Evolutionary conservation across 2,113 vertebrate genomes (phyloP).

Genomic region (Sinocyclocheilus maitianheensis): DNA sequence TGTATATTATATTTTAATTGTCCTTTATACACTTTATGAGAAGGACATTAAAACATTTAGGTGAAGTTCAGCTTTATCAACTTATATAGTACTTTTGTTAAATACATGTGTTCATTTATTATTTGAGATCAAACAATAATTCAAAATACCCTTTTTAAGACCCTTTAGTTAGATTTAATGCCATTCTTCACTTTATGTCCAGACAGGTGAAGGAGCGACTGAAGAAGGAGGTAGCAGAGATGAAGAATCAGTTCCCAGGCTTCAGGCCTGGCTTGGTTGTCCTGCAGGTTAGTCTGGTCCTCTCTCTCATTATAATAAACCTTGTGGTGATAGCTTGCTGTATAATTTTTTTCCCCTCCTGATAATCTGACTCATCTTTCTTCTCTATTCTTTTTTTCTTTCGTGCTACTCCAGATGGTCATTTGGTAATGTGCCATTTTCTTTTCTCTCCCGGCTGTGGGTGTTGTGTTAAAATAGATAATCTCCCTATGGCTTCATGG

Average conservation of each 20-base stretch:
- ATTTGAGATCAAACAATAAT: background rate
- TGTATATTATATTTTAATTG: background rate
- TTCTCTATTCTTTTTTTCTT: conserved; percentile 23
- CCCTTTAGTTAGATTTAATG: background rate
- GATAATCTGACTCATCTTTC: conserved; percentile 17
- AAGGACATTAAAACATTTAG: background rate
- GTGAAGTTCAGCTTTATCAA: background rate
- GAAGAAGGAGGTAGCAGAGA: conserved; percentile 80
- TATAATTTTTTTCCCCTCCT: conserved; percentile 15
- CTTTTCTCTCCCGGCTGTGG: conserved; percentile 2
- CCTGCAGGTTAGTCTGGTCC: conserved; percentile 80
- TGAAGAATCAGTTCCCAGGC: conserved; percentile 78
- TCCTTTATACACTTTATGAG: background rate
- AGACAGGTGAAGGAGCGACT: conserved; percentile 86
- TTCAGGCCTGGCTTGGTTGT: conserved; percentile 89
- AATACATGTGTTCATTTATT: background rate
- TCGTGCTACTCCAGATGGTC: conserved; percentile 41
- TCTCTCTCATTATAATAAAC: background rate
- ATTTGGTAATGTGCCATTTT: conserved; percentile 42
- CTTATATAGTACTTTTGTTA: background rate
- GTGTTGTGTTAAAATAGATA: conserved; percentile 23
- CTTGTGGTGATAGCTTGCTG: background rate
- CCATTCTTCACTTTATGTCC: conserved; percentile 17
- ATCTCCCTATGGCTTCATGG: conserved; percentile 11
- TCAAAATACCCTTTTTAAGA: background rate